Evolutionary conservation across 2,113 vertebrate species (phyloP).

Genomic region (Sigmodon hispidus): DNA sequence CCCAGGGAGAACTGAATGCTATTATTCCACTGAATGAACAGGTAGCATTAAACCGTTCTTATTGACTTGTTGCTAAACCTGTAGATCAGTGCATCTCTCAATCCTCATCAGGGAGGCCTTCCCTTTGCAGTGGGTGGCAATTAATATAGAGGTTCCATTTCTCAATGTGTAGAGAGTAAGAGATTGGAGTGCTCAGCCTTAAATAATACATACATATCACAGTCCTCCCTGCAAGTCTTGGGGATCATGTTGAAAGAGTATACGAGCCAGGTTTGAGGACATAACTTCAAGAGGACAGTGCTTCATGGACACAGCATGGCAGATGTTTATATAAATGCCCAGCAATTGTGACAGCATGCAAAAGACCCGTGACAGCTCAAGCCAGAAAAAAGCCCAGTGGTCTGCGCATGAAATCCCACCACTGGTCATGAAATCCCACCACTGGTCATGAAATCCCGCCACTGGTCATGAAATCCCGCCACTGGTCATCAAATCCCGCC

Average conservation of each 20-base stretch:
- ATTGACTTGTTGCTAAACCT: background rate
- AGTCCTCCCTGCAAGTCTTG: background rate
- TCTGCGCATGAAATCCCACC: background rate
- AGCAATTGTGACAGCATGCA: background rate
- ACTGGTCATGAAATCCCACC: no score
- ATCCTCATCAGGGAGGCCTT: background rate
- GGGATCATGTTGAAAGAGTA: background rate
- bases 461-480: no score
- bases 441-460: no score
- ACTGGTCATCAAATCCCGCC: background rate
- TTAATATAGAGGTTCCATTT: background rate
- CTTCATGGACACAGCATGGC: background rate
- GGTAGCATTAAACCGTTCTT: background rate
- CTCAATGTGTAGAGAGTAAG: background rate
- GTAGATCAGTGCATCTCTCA: background rate
- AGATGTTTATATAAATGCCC: background rate
- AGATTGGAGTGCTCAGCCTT: background rate
- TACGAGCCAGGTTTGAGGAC: background rate
- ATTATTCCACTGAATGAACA: background rate
- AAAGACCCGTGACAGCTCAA: background rate
- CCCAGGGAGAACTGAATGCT: background rate
- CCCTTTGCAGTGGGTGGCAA: background rate
- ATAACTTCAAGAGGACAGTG: background rate
- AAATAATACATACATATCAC: background rate
- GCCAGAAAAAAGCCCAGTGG: background rate